phyloP scores from a whole-genome alignment of 2,888 invertebrate species.

The Sesia bembeciformis region DNA sequence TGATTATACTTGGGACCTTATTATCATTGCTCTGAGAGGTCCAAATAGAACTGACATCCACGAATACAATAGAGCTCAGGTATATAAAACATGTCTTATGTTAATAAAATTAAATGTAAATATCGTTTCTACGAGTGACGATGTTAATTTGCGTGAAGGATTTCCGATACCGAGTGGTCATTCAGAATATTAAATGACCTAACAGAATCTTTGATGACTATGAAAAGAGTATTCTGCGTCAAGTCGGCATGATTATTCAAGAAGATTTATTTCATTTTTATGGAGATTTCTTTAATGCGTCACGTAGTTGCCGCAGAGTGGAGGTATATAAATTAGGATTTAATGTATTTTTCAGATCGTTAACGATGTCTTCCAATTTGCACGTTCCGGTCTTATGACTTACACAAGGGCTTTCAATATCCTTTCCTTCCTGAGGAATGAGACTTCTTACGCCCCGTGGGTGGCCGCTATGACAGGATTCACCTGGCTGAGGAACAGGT shows the following conservation, averaged over 20 bases:
- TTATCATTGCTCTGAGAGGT: conserved; percentile 51
- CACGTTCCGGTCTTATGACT: conserved; percentile 76
- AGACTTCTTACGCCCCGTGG: conserved; percentile 87
- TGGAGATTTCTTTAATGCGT: no score
- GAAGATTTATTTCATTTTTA: no score
- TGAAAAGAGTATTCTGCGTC: no score
- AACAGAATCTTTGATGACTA: no score
- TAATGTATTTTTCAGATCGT: conserved; percentile 61
- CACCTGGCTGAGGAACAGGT: conserved; percentile 58
- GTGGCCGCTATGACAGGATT: conserved; percentile 75
- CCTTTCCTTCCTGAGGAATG: conserved; percentile 79
- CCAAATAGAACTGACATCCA: conserved; percentile 60
- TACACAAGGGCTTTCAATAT: conserved; percentile 79
- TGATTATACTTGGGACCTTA: conserved; percentile 67
- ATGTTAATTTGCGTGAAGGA: no score
- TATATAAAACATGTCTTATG: conserved; percentile 19
- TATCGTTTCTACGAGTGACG: no score
- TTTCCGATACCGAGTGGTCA: no score
- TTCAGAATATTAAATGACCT: no score
- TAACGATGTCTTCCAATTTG: conserved; percentile 85
- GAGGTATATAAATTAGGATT: not conserved
- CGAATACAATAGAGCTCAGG: conserved; percentile 82
- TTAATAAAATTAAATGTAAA: no score
- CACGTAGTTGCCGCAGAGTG: no score
- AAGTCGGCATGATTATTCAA: no score